Evolutionary conservation across 2,113 vertebrate genomes (phyloP), one percentile per base, ranked within the genome.

Genomic region (Percopsis transmontana): DNA sequence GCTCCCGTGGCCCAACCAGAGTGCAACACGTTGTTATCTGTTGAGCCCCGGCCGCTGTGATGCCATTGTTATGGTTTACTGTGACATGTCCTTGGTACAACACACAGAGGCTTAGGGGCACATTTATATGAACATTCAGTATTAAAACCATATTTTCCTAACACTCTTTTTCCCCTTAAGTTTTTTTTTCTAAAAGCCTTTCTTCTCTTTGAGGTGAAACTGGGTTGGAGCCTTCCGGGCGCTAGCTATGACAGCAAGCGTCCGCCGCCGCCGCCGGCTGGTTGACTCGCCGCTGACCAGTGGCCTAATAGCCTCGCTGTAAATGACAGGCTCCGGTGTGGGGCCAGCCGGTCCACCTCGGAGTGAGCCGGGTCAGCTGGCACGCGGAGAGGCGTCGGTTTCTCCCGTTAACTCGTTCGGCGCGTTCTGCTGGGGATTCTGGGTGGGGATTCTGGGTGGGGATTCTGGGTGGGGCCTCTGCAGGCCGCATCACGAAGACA

Each of bases 311-410:
- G 68, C 74, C 75, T 74, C 71, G 21, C 63, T 48, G 63, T 19
- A 89, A 89, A 90, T 90, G 87, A 90, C 55, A 90, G 87, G 70
- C 80, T 85, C 72, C 56, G 75, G 66, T 70, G 83, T 82, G 61
- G 39, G 70, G 79, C 83, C n/a, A n/a, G 68, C 58, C 82, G 68
- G 73, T 73, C 61, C 67, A 70, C 82, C 42, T 58, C 69, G 61
- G 64, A 77, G 76, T 56, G 62, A 70, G 73, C 74, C 55, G 70
- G 79, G 80, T 87, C 83, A 77, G 75, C 69, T 48, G n/a, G 76
- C 68, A 76, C 80, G 69, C 74, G 2, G 5, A 7, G 47, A 6
- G n/a, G 48, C 66, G 68, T 69, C 40, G 57, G n/a, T 71, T 70
- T 83, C n/a, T 65, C 56, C 70, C 51, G 50, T 82, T 85, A 83